Evolutionary conservation across 2,113 vertebrate genomes (phyloP).

Genomic region (Heliornis fulica): DNA sequence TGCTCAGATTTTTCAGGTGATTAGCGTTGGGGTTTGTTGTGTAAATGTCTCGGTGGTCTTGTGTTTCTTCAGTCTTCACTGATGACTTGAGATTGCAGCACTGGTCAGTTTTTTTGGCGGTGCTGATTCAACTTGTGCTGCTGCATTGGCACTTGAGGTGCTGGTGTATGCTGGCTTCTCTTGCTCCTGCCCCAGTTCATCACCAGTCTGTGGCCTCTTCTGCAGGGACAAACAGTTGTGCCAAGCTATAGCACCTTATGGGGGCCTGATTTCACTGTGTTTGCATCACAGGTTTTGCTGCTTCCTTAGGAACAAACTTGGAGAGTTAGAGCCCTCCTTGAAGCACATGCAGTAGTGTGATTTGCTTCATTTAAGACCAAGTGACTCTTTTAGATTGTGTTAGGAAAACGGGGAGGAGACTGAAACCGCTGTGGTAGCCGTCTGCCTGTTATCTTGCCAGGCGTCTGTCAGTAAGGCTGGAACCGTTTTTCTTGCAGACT

Average conservation of each 20-base stretch:
- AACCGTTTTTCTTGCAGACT: neutral
- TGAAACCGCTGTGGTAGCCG: neutral
- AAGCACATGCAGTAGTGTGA: neutral
- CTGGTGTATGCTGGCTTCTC: neutral
- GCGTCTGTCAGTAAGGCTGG: neutral
- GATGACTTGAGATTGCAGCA: neutral
- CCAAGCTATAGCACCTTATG: neutral
- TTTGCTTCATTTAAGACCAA: neutral
- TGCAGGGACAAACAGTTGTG: conserved; percentile 1
- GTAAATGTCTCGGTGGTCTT: neutral
- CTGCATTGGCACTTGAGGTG: neutral
- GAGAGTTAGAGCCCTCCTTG: neutral
- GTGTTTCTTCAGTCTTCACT: neutral
- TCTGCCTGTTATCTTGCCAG: neutral
- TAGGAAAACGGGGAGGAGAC: neutral
- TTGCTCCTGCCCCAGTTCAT: neutral
- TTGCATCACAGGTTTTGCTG: neutral
- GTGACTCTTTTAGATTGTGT: neutral
- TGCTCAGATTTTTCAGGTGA: neutral
- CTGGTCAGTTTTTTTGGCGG: neutral
- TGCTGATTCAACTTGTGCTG: neutral
- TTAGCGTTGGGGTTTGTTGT: neutral
- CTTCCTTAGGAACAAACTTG: neutral
- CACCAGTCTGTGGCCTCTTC: neutral
- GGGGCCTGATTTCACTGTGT: conserved; percentile 17